These are phyloP conservation scores for Pogona vitticeps DNA, from an alignment of 2,113 vertebrate genomes.

Conservation along the genomic window DNA sequence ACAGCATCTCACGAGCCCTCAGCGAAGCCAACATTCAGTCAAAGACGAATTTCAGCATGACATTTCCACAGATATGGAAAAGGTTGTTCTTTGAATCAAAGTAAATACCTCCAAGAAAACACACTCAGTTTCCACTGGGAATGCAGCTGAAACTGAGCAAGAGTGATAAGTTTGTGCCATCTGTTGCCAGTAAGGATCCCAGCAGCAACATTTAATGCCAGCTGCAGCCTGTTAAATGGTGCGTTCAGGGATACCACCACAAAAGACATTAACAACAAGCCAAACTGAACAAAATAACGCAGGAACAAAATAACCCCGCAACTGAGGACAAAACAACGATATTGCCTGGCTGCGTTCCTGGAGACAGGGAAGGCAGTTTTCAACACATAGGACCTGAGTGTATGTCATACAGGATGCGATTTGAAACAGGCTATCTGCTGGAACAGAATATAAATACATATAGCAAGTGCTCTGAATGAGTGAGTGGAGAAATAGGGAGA, in stretches of 20 bases:
- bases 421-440: background rate
- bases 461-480: too few relatives aligned
- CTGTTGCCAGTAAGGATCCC: conserved; percentile 32
- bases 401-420: background rate
- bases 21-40: background rate
- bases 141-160: background rate
- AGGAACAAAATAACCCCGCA: conserved; percentile 20
- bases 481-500: background rate
- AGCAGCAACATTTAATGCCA: conserved; percentile 20
- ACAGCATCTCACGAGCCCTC: background rate
- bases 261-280: background rate
- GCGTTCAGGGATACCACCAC: conserved; percentile 8
- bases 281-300: background rate
- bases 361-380: background rate
- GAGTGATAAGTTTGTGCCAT: background rate
- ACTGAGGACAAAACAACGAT: background rate
- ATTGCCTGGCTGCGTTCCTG: background rate
- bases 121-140: conserved; percentile 17
- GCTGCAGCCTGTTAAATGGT: conserved; percentile 18
- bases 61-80: background rate
- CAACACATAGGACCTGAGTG: background rate
- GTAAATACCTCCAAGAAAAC: conserved; percentile 25
- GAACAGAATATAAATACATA: too few relatives aligned
- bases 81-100: background rate
- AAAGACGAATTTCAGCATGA: background rate